phyloP scores from a whole-genome alignment of 1,140 invertebrate species.

The Pararge aegeria region DNA sequence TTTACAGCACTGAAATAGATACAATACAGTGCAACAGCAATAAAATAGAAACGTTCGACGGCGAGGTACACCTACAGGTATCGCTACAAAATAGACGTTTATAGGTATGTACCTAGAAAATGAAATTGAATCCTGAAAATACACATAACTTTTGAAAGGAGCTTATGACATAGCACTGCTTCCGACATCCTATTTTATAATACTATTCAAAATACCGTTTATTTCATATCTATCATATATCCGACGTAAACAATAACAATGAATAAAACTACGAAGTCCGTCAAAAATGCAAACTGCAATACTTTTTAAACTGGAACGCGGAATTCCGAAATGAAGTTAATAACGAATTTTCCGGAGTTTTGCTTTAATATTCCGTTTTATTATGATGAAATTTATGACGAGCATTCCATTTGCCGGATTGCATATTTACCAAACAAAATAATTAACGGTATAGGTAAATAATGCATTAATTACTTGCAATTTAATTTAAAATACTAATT shows the following conservation, averaged over 20 bases:
- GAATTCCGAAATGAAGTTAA: constrained; percentile 25
- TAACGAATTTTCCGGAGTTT: constrained; percentile 25
- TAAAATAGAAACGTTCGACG: too few species aligned
- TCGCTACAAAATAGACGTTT: too few species aligned
- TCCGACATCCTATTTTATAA: too few species aligned
- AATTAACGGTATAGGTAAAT: constrained; percentile 20
- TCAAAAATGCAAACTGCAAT: neutral
- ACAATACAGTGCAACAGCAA: too few species aligned
- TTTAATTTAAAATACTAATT: constrained; percentile 31
- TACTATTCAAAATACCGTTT: too few species aligned
- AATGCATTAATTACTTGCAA: constrained; percentile 20
- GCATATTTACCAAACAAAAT: constrained; percentile 22
- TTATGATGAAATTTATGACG: constrained; percentile 25
- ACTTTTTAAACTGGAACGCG: constrained; percentile 16
- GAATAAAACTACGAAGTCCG: neutral
- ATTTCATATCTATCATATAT: too few species aligned
- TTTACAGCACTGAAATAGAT: too few species aligned
- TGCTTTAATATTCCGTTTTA: constrained; percentile 30
- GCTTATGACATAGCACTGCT: too few species aligned
- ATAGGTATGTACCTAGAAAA: too few species aligned
- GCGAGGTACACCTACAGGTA: too few species aligned
- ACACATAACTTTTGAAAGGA: too few species aligned
- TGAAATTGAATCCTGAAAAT: too few species aligned
- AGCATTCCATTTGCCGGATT: constrained; percentile 18
- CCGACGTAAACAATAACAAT: neutral